These are phyloP conservation scores for Stegodyphus mimosarum DNA, from an alignment of 1,140 invertebrate genomes.

Conservation along the genomic window DNA sequence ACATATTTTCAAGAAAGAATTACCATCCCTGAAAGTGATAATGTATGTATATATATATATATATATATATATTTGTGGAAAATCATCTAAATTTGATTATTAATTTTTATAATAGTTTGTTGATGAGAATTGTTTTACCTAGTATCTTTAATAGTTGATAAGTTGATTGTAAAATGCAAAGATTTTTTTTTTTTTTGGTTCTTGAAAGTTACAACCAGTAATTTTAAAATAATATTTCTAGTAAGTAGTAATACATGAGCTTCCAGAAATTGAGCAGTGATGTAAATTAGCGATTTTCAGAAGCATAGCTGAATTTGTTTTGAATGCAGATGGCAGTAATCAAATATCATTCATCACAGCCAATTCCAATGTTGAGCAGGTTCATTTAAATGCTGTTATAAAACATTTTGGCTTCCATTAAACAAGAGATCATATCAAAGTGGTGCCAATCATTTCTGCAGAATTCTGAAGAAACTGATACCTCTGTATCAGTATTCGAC, in stretches of 20 bases:
- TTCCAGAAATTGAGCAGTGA: neutral
- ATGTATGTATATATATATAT: slow-evolving; percentile 53
- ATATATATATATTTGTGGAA: neutral
- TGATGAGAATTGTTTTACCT: neutral
- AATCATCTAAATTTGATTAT: neutral
- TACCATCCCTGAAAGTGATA: slow-evolving; percentile 41
- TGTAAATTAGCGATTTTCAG: too few relatives aligned
- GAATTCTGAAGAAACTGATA: too few relatives aligned
- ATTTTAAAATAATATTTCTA: neutral
- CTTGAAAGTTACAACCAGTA: neutral
- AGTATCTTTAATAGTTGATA: neutral
- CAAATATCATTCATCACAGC: too few relatives aligned
- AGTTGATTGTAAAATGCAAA: neutral
- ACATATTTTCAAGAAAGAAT: slow-evolving; percentile 63
- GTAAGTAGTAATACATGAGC: neutral
- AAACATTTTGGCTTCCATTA: too few relatives aligned
- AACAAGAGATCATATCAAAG: too few relatives aligned
- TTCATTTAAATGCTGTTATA: too few relatives aligned
- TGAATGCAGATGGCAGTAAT: too few relatives aligned
- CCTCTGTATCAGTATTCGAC: too few relatives aligned
- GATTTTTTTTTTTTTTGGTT: neutral
- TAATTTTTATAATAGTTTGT: neutral
- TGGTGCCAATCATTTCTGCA: too few relatives aligned
- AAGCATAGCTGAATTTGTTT: too few relatives aligned
- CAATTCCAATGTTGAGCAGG: too few relatives aligned